phyloP scores from a whole-genome alignment of 2,113 vertebrate genomes.

The Protobothrops flavoviridis region DNA sequence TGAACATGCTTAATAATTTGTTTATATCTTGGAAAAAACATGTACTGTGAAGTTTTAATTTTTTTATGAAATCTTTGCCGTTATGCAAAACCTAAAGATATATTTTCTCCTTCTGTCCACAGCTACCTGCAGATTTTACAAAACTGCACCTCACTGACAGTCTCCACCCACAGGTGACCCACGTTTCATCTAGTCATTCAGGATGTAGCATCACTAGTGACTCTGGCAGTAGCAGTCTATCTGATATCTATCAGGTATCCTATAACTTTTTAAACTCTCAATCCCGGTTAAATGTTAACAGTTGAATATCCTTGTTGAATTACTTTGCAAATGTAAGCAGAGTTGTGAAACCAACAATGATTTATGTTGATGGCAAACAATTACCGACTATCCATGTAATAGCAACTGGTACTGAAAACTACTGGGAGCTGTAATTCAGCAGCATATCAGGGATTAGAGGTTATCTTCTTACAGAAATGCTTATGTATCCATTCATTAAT shows the following conservation, averaged over 20 bases:
- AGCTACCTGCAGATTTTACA: constrained; percentile 98
- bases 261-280: not conserved
- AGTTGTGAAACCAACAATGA: not conserved
- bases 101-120: constrained; percentile 66
- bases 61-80: constrained; percentile 27
- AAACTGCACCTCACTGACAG: constrained; percentile 98
- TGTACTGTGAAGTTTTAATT: constrained; percentile 15
- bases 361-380: not conserved
- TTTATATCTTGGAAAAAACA: not conserved
- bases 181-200: constrained; percentile 98
- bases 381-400: not conserved
- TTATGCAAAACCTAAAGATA: constrained; percentile 60
- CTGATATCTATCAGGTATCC: constrained; percentile 99
- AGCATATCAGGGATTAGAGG: too few species aligned
- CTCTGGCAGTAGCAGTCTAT: constrained; percentile 99
- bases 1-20: constrained; percentile 20
- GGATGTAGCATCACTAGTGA: constrained; percentile 99
- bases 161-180: constrained; percentile 98
- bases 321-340: not conserved
- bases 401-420: not conserved
- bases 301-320: not conserved
- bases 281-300: not conserved
- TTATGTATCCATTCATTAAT: not conserved
- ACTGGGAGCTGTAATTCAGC: not conserved
- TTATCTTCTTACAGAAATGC: not conserved